Conservation (phyloP, 2,888 invertebrate genomes). For the Andrena bicolor region DNA sequence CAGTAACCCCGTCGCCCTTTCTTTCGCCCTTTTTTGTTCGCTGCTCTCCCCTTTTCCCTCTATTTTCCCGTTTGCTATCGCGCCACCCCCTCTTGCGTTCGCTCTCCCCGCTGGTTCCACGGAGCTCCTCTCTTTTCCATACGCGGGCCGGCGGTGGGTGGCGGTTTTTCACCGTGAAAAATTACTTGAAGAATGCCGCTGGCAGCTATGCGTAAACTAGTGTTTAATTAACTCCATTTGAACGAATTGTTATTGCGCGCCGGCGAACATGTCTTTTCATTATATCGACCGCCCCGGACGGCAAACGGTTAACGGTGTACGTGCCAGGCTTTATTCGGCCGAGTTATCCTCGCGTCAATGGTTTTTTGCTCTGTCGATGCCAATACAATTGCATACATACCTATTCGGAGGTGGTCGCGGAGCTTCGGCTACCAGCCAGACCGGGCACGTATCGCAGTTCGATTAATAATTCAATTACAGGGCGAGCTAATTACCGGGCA, state of each 20-base stretch:
- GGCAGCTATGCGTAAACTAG: conserved; percentile 55
- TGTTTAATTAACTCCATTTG: conserved; percentile 66
- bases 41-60: conserved; percentile 9
- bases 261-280: conserved; percentile 58
- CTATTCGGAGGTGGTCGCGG: conserved; percentile 47
- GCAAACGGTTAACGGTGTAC: background rate
- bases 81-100: background rate
- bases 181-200: conserved; percentile 39
- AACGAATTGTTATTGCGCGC: conserved; percentile 62
- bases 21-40: conserved; percentile 22
- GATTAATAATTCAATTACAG: conserved; percentile 71
- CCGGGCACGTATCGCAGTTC: conserved; percentile 58
- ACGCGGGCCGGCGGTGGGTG: background rate
- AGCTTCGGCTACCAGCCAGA: conserved; percentile 20
- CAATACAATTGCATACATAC: conserved; percentile 49
- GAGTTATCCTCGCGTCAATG: conserved; percentile 56
- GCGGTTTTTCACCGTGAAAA: conserved; percentile 39
- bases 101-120: conserved; percentile 1
- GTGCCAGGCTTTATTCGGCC: conserved; percentile 4
- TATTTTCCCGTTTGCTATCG: conserved; percentile 6
- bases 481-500: conserved; percentile 61
- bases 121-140: background rate
- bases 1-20: conserved; percentile 43
- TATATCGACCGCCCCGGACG: conserved; percentile 23
- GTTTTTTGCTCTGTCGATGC: conserved; percentile 51